Base-by-base conservation (phyloP, 2,113 vertebrate genomes). In the Malaclemys terrapin region DNA sequence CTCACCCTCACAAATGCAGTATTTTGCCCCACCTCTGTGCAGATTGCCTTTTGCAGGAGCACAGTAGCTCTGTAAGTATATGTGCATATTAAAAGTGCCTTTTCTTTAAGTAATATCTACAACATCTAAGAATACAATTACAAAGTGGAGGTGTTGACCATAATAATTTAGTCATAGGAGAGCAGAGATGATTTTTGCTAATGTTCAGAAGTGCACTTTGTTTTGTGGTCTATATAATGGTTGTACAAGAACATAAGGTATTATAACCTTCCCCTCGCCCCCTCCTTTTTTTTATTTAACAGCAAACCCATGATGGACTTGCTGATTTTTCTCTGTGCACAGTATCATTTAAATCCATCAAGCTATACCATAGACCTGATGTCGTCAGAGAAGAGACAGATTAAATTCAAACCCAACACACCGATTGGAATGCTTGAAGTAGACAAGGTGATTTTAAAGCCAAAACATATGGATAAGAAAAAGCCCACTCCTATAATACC, bases 271-370 rank as follows among this genome's bases (percentile, higher is more conserved):
- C 11, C 49, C 11, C 24, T 10, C 24, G 11, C 8, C 31, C 20
- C 20, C 11, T 3, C 13, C 50, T 27, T 91, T 47, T 94, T 78
- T 57, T 94, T 97, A 57, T 98, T 97, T 98, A 98, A 84, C 97
- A 99, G 99, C 97, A 99, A 99, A 97, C 99, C 99, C 49, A 98
- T 99, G 96, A 99, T 99, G 99, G 99, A 99, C 97, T 98, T 99
- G 69, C 92, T 99, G 84, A 98, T 99, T 91, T 99, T 98, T 87
- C 99, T 99, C 75, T 99, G 99, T 96, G 99, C 99, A 49, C 98
- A 99, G 89, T 99, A 99, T 97, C 99, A 98, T 97, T 98, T 99
- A 98, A 99, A 99, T 97, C 99, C 99, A 14, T 99, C 99, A 31
- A 98, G 99, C 97, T 98, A 99, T 95, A 99, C 99, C 31, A 98